phyloP scores from a whole-genome alignment of 2,113 vertebrate species.

The Astur gentilis region DNA sequence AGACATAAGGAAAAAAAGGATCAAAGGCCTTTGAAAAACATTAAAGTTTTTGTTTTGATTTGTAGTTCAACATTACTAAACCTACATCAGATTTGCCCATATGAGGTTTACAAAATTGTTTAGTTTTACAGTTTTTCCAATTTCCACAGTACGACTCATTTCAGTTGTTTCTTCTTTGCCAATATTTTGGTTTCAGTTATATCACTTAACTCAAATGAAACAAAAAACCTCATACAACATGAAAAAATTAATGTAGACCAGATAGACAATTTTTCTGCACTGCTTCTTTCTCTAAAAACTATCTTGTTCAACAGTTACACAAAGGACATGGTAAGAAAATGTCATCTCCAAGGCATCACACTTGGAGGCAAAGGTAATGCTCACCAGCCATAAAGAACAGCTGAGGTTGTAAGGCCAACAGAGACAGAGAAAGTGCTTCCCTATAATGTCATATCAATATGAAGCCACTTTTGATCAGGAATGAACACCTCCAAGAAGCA shows the following conservation, averaged over 20 bases:
- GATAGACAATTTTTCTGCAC: not conserved
- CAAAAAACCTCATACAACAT: not conserved
- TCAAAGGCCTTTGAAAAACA: not conserved
- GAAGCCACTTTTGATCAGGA: not conserved
- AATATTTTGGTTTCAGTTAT: not conserved
- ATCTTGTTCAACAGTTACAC: not conserved
- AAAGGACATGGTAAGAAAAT: not conserved
- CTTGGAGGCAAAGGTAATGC: not conserved
- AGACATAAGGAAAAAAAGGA: not conserved
- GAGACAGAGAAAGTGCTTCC: not conserved
- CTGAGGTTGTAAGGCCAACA: not conserved
- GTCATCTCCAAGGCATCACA: not conserved
- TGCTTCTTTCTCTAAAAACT: not conserved
- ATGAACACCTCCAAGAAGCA: not conserved
- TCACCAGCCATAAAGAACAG: not conserved
- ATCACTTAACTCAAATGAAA: not conserved
- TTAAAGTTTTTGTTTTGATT: not conserved
- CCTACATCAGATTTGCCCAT: not conserved
- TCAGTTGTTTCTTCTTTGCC: not conserved
- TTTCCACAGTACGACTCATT: not conserved
- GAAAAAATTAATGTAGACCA: not conserved
- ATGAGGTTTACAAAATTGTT: not conserved
- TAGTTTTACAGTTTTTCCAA: not conserved
- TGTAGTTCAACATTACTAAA: not conserved
- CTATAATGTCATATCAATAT: fast-evolving